Evolutionary conservation across 2,888 invertebrate genomes (phyloP).

Genomic region (Dicyrtoma fusca): DNA sequence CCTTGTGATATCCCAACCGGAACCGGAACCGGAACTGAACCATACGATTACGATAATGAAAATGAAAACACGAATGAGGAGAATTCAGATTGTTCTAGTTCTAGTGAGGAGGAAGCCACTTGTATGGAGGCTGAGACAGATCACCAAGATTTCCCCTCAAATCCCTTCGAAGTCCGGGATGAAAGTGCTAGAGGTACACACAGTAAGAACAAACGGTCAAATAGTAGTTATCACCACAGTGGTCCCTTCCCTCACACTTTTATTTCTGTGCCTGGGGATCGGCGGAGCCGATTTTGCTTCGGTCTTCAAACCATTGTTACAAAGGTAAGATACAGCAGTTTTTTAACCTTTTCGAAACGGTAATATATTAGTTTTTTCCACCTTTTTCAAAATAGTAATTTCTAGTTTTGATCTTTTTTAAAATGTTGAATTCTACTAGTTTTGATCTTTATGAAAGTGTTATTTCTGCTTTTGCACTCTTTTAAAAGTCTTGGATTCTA

Average conservation of each 20-base stretch:
- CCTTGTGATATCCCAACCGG: not conserved
- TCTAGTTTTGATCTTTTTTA: not conserved
- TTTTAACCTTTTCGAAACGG: too few relatives aligned
- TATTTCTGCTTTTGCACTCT: too few relatives aligned
- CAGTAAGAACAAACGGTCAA: not conserved
- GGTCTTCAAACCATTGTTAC: slow-evolving; percentile 29
- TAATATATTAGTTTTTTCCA: too few relatives aligned
- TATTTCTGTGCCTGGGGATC: slow-evolving; percentile 12
- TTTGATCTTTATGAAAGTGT: too few relatives aligned
- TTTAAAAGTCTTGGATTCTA: too few relatives aligned
- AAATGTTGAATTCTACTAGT: too few relatives aligned
- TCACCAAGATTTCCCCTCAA: not conserved
- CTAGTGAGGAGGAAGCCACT: slow-evolving; percentile 13
- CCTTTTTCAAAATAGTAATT: too few relatives aligned
- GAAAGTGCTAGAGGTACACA: too few relatives aligned
- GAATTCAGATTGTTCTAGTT: not conserved
- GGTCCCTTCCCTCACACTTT: slow-evolving; percentile 31
- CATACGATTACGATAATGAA: not conserved
- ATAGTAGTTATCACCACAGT: slow-evolving; percentile 7
- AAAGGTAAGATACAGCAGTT: slow-evolving; percentile 28
- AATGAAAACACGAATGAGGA: not conserved
- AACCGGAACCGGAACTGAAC: not conserved
- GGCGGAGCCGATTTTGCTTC: slow-evolving; percentile 25
- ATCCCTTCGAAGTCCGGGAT: too few relatives aligned
- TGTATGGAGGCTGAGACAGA: too few relatives aligned